Evolutionary conservation across 2,113 vertebrate species (phyloP).

Genomic region (Dipodomys stephensi): DNA sequence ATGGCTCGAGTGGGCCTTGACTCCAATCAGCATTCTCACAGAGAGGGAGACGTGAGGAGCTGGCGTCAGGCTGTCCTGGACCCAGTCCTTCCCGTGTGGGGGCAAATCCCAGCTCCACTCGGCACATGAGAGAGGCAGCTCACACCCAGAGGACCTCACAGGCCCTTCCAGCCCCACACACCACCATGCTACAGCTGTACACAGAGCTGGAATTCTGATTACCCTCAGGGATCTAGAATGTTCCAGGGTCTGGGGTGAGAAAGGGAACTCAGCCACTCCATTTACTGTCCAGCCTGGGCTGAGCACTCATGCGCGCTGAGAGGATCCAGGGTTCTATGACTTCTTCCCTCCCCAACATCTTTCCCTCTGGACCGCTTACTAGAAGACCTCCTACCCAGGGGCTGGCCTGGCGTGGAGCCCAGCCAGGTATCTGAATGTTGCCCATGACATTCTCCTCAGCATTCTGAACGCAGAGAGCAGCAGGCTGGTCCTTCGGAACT

Average conservation of each 20-base stretch:
- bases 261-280: fast-evolving
- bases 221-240: fast-evolving
- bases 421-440: not conserved
- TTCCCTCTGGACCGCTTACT: fast-evolving
- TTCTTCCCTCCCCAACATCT: not conserved
- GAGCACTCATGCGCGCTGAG: fast-evolving
- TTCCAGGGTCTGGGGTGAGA: not conserved
- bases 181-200: no score
- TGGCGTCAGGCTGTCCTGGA: no score
- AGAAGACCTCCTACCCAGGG: not conserved
- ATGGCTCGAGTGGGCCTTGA: no score
- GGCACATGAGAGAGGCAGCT: fast-evolving
- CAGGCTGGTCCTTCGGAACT: not conserved
- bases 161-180: not conserved
- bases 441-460: not conserved
- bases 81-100: not conserved
- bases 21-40: not conserved
- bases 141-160: not conserved
- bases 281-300: no score
- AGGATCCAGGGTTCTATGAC: fast-evolving
- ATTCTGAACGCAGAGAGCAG: no score
- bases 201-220: no score
- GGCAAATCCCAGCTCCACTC: not conserved
- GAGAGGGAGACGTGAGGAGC: no score
- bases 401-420: fast-evolving